Evolutionary conservation across 2,113 vertebrate genomes (phyloP), one percentile per base, ranked within the genome.

Genomic region (Dicaeum eximium): DNA sequence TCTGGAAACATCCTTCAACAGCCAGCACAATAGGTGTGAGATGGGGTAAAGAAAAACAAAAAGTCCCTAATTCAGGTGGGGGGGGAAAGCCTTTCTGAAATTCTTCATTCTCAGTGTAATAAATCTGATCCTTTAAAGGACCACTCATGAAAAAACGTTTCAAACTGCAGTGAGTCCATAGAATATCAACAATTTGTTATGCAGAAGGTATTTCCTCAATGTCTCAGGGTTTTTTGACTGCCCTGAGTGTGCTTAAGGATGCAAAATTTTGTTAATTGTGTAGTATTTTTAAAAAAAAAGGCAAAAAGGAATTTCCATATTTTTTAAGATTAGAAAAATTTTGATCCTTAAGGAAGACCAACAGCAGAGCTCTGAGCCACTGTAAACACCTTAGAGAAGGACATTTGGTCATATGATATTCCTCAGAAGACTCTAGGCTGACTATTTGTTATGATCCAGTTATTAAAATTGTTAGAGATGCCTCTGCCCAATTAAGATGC

Each of bases 31-130:
- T 4, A n/a, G 8, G 16, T 61, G 27, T 53, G n/a, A 71, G 6
- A 45, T 13, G 13, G 6, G 31, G 16, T 45, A 75, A 66, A 8
- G 47, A 47, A 7, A 75, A 71, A 2, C 8, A 75, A 66, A 42
- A 21, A 17, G 17, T 6, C 37, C 19, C 31, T 47, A 67, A 51
- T 1, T 48, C 3, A 79, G 33, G 7, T 2, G 3, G 2, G 3
- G 4, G 3, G 3, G 1, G 4, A 1, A 40, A 13, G 1, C 3
- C 0, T 11, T 21, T 66, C 53, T 66, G 47, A 77, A 81, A 62
- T 51, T 24, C 10, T 51, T 10, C 40, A 22, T 61, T 72, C 42
- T 62, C 22, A 37, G 22, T 40, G 25, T 40, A 51, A 6, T 38
- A 78, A 79, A 62, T 47, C 13, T 38, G 20, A 58, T 27, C 31